These are phyloP conservation scores for Heteronetta atricapilla DNA, from an alignment of 2,113 vertebrate genomes.

Conservation along the genomic window DNA sequence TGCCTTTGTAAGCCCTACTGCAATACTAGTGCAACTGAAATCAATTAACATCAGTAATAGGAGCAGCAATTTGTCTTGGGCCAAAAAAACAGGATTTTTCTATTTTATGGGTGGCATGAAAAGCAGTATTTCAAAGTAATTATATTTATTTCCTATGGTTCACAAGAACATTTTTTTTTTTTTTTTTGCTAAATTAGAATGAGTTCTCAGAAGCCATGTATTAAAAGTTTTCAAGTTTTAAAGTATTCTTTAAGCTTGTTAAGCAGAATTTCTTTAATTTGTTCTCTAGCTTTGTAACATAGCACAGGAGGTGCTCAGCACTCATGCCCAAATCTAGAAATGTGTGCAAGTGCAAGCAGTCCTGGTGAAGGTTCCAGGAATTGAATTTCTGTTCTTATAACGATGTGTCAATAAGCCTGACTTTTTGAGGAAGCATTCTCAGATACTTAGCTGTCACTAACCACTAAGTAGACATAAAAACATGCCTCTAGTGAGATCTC, in stretches of 20 bases:
- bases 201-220: background rate
- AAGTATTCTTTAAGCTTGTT: background rate
- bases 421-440: background rate
- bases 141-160: background rate
- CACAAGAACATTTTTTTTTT: background rate
- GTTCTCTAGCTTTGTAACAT: background rate
- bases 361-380: background rate
- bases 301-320: background rate
- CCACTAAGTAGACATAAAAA: background rate
- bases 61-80: background rate
- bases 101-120: background rate
- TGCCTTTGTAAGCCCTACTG: background rate
- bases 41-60: fast-evolving
- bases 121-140: background rate
- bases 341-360: background rate
- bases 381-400: background rate
- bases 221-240: background rate
- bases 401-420: background rate
- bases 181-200: background rate
- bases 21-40: background rate
- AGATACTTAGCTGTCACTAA: background rate
- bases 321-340: background rate
- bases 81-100: background rate
- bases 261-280: background rate
- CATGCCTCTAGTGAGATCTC: background rate